Conservation (phyloP, 2,888 invertebrate genomes). For the Eupithecia abbreviata region DNA sequence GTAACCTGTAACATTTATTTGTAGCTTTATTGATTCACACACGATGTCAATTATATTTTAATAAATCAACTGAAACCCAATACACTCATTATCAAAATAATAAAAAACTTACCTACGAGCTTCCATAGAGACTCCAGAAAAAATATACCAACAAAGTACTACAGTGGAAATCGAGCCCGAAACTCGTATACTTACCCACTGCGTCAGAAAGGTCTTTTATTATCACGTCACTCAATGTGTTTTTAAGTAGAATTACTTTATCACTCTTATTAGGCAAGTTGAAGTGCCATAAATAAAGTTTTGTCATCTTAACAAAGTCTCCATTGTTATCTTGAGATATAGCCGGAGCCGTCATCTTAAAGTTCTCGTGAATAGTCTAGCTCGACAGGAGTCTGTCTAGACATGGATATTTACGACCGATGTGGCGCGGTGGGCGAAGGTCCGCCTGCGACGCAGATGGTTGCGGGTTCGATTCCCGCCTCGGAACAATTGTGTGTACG, state of each 20-base stretch:
- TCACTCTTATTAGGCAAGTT: neutral
- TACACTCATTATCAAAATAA: too few species aligned
- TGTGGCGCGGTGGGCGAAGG: too few species aligned
- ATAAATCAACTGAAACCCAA: neutral
- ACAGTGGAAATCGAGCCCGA: neutral
- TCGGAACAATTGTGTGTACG: too few species aligned
- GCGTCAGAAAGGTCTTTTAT: neutral
- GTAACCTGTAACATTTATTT: too few species aligned
- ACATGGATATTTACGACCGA: too few species aligned
- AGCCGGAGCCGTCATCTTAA: neutral
- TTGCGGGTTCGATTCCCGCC: too few species aligned
- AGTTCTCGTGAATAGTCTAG: neutral
- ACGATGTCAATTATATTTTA: too few species aligned
- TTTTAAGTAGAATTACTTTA: slow-evolving; percentile 2
- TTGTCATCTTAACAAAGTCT: neutral
- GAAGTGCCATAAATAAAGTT: slow-evolving; percentile 3
- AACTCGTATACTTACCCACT: neutral
- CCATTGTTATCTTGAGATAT: neutral
- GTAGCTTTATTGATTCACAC: too few species aligned
- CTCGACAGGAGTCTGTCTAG: slow-evolving; percentile 3
- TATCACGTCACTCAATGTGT: neutral
- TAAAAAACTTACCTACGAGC: too few species aligned
- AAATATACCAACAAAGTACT: neutral
- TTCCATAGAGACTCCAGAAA: too few species aligned
- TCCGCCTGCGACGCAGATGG: too few species aligned